Evolutionary conservation across 2,797 vertebrate genomes (phyloP), one percentile per base, ranked within the genome.

Genomic region (Morelia viridis): DNA sequence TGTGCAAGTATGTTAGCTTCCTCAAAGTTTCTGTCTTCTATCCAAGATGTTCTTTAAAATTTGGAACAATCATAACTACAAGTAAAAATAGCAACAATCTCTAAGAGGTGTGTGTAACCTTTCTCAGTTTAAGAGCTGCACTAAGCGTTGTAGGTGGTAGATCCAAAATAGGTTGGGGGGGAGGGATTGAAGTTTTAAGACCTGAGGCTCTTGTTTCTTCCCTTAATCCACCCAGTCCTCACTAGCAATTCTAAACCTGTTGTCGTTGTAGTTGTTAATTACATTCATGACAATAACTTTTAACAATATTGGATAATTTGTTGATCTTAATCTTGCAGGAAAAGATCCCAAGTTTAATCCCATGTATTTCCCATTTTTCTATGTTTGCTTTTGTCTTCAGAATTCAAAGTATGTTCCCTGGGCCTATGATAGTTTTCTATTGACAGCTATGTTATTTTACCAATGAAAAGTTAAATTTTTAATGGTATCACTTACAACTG

Each of bases 1-100:
- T 95, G 0, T 94, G 41, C 95, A 4, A 95, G 95, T 94, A 65
- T 91, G 68, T 50, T 92, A 94, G 88, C 80, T 88, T 95, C 64
- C 96, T 90, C 71, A 94, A 92, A 96, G 96, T 65, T 12, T 35
- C 91, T 80, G 85, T 87, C 92, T 71, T 57, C 83, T 92, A 84
- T 60, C 24, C 57, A 94, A 83, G 31, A 53, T 87, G 26, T 53
- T 93, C 50, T n/a, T n/a, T 89, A 80, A 65, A 89, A 85, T 26
- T n/a, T 92, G 28, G 31, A n/a, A 95, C 83, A 35, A 57, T 26
- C 57, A 15, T 35, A 12, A 84, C 85, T 12, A 58, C 0, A 13
- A 35, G 35, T 3, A 92, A 92, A 91, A 17, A 41, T 71, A 3
- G 89, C 56, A 90, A 41, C 15, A 88, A 4, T 56, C 8, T 0